phyloP scores from a whole-genome alignment of 2,797 vertebrate species.

The Tangara arthus region DNA sequence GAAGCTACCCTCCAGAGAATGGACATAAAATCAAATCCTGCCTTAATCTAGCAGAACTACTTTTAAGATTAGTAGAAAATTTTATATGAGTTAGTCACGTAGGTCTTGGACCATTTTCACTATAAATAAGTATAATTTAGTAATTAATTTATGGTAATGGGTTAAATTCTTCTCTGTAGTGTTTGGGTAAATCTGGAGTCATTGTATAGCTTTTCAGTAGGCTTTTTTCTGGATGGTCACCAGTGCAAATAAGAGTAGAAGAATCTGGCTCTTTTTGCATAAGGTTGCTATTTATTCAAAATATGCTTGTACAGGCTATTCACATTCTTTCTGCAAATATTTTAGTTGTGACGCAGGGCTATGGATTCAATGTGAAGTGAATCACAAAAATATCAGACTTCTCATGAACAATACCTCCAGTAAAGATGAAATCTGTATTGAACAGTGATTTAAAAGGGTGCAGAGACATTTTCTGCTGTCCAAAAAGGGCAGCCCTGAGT shows the following conservation, averaged over 20 bases:
- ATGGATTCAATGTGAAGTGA: not conserved
- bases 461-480: not conserved
- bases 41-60: not conserved
- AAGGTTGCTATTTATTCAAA: conserved; percentile 52
- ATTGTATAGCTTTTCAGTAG: not conserved
- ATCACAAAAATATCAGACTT: conserved; percentile 30
- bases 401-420: not conserved
- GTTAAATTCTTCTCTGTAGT: not conserved
- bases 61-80: not conserved
- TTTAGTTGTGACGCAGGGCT: not conserved
- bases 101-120: not conserved
- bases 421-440: not conserved
- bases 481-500: not conserved
- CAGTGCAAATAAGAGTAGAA: not conserved
- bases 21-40: not conserved
- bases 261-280: not conserved
- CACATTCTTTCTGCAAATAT: conserved; percentile 51
- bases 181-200: not conserved
- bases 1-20: not conserved
- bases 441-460: not conserved
- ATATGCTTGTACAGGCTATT: conserved; percentile 11
- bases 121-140: not conserved
- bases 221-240: not conserved
- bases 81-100: not conserved
- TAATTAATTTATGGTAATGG: not conserved